Percentiles rank a stretch among this genome's conserved stretches.
phyloP scores from a whole-genome alignment of 2,797 vertebrate species.

The Podargus strigoides region DNA sequence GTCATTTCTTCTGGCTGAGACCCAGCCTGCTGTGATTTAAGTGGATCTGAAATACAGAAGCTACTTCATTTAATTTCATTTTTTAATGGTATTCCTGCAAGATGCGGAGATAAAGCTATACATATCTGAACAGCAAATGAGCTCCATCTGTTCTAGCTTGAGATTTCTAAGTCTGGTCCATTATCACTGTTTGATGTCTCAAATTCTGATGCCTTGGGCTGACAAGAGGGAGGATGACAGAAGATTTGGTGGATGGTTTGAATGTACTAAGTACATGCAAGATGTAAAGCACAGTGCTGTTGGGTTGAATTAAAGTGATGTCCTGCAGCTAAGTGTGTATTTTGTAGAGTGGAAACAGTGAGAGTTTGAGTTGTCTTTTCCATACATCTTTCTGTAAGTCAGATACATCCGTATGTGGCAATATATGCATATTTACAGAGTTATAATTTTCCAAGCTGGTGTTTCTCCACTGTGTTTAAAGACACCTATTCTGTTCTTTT shows the following conservation, averaged over 20 bases:
- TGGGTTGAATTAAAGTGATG: neutral
- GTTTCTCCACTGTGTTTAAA: neutral
- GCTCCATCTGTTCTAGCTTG: neutral
- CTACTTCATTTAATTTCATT: neutral
- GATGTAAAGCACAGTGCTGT: neutral
- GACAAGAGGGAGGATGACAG: neutral
- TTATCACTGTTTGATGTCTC: neutral
- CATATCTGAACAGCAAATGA: neutral
- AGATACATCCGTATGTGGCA: neutral
- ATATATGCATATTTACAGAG: neutral
- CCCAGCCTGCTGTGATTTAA: neutral
- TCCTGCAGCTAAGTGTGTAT: neutral
- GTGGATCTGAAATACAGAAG: constrained; percentile 14
- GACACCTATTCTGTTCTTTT: neutral
- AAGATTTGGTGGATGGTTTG: neutral
- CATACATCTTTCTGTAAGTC: neutral
- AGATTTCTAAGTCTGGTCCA: neutral
- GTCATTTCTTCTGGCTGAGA: neutral
- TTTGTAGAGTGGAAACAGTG: neutral
- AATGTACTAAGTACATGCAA: neutral
- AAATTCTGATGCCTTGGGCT: neutral
- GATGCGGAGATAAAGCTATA: neutral
- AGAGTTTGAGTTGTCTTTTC: neutral
- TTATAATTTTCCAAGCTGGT: neutral
- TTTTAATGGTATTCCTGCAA: neutral